Evolutionary conservation across 2,113 vertebrate species (phyloP), one percentile per base, ranked within the genome.

Genomic region (Danio rerio): DNA sequence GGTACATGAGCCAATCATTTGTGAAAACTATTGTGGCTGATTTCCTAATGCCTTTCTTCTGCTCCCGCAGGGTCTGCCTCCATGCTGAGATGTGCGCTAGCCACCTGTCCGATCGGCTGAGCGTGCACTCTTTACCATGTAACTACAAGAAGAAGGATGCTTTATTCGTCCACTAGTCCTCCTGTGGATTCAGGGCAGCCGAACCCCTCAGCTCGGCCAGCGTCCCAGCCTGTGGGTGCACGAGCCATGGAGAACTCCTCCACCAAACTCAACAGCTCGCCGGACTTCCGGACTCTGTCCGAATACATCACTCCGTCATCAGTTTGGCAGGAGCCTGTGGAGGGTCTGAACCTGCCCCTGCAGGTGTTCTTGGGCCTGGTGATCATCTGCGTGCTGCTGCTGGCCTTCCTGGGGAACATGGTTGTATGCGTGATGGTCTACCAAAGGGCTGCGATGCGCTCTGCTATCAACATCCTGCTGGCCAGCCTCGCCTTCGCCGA

Each of bases 351-450:
- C 91, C 87, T 97, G 71, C 95, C 97, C 53, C 94, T 99, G 61
- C 97, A 97, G 93, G 93, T 99, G 70, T 94, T 98, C 89, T 96
- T 99, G 84, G 95, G 95, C 84, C 88, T 94, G 73, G 84, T 93
- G 74, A 97, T 98, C 94, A 94, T 95, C 78, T 95, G 93, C 90
- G 95, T 99, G 86, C 88, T 98, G 2, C 90, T 96, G 78, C 89
- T 98, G 88, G 96, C 98, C 43, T 95, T 99, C 85, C 88, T 97
- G 43, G 98, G 98, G 10, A 99, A 99, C 77, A 94, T 97, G 89
- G 97, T 98, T 49, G 98, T 99, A 83, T 99, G 98, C 89, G 93
- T 99, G 84, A 99, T 99, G 97, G 98, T 99, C 84, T 99, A 99
- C 93, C 98, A 97, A 90, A 95, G 97, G 59, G 96, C 98, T 3